Percentiles rank a stretch among this genome's conserved stretches.
phyloP scores from a whole-genome alignment of 2,888 invertebrate species.

The Nyleta sp. region DNA sequence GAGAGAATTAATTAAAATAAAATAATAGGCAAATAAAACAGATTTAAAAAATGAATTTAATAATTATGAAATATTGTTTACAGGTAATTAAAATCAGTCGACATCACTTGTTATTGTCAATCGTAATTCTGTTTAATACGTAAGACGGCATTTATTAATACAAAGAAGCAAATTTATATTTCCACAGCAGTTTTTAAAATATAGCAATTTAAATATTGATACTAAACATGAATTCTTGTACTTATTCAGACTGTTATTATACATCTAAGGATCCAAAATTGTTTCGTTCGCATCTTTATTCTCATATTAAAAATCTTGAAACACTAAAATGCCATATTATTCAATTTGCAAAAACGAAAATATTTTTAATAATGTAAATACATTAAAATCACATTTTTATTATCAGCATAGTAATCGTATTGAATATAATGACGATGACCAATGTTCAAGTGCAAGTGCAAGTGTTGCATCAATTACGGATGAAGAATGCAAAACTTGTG shows the following conservation, averaged over 20 bases:
- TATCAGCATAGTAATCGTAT: background rate
- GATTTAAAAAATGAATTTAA: too few species aligned
- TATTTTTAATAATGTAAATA: conserved; percentile 8
- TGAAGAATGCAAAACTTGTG: too few species aligned
- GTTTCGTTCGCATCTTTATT: conserved; percentile 37
- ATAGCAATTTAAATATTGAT: conserved; percentile 5
- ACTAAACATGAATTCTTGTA: background rate
- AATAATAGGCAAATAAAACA: too few species aligned
- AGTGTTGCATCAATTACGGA: background rate
- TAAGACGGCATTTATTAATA: too few species aligned
- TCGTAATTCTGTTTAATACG: too few species aligned
- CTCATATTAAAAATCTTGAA: conserved; percentile 9
- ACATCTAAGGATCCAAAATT: conserved; percentile 8
- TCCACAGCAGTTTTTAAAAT: too few species aligned
- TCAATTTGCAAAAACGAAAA: conserved; percentile 24
- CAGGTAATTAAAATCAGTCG: too few species aligned
- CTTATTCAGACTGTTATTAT: background rate
- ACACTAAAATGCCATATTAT: conserved; percentile 16
- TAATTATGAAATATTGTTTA: too few species aligned
- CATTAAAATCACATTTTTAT: conserved; percentile 22
- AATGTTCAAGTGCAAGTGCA: background rate
- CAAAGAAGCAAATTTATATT: too few species aligned
- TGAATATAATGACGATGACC: background rate
- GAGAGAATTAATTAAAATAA: too few species aligned
- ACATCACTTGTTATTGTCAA: too few species aligned